Percentiles rank a stretch among this genome's conserved stretches.
Evolutionary conservation across 2,113 vertebrate genomes (phyloP).

Genomic region (Stigmatopora argus): DNA sequence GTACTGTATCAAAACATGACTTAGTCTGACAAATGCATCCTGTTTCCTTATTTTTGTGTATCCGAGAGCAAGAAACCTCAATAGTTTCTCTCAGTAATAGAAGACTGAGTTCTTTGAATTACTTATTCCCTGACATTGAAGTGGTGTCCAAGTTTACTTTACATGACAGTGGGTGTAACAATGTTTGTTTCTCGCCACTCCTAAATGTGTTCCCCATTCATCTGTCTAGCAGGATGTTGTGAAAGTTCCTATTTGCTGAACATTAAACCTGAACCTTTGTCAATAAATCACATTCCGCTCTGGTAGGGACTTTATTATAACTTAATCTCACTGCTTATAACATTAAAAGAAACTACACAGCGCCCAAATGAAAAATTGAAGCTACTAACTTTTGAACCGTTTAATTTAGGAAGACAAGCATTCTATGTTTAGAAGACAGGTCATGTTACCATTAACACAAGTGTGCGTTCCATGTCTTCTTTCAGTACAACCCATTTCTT

Average conservation of each 20-base stretch:
- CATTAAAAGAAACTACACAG: neutral
- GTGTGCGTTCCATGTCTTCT: conserved; percentile 15
- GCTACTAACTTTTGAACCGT: neutral
- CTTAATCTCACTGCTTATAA: neutral
- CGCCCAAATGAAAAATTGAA: conserved; percentile 5
- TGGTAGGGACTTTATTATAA: neutral
- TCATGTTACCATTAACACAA: neutral
- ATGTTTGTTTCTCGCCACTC: conserved; percentile 58
- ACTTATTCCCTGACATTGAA: conserved; percentile 19
- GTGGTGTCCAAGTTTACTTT: conserved; percentile 43
- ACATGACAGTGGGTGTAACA: conserved; percentile 42
- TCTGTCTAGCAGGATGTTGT: conserved; percentile 52
- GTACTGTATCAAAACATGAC: conserved; percentile 32
- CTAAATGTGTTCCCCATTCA: conserved; percentile 30
- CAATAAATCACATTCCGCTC: conserved; percentile 35
- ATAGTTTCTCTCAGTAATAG: neutral
- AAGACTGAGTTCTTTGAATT: conserved; percentile 6
- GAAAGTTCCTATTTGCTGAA: conserved; percentile 56
- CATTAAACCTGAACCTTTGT: conserved; percentile 33
- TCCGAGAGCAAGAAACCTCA: neutral
- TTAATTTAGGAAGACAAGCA: neutral
- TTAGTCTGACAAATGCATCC: neutral
- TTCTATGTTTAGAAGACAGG: conserved; percentile 12
- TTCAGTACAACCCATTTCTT: conserved; percentile 21
- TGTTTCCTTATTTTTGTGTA: conserved; percentile 2